Base-by-base conservation (phyloP, 92 coral and sea anemone genomes). In the Virgularia gustaviana region DNA sequence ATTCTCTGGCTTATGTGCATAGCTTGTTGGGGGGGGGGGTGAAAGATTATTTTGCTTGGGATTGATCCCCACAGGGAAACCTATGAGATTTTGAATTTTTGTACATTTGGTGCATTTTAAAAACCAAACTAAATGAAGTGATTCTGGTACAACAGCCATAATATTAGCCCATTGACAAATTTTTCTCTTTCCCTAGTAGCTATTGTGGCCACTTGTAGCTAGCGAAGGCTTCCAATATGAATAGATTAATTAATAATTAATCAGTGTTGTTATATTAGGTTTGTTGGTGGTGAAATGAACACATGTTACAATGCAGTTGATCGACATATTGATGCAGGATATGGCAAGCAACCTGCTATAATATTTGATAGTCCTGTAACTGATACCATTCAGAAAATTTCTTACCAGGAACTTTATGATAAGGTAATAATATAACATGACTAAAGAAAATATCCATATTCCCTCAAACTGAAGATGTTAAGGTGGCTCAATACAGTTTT, bases 231-330 rank as follows among this genome's bases (percentile, higher is more conserved):
- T n/a, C n/a, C n/a, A n/a, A n/a, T n/a, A n/a, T n/a, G n/a, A n/a
- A n/a, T n/a, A n/a, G n/a, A n/a, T n/a, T n/a, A n/a, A n/a, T n/a
- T n/a, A n/a, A n/a, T n/a, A n/a, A 9, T 10, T 28, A n/a, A 33
- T 6, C 16, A 10, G 12, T 3, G 20, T 68, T 11, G 16, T 36
- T 65, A 3, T 34, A 10, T 41, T 58, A 90, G 97, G 97, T 91
- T 88, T 75, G 83, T 88, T 10, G 97, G 91, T 4, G 97, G 96
- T 15, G 91, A 91, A 49, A 79, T 91, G 82, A 91, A 91, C 81
- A 91, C 97, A 0, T 91, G 97, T 33, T 91, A 85, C 32, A 91
- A 91, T 72, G 89, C 96, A 30, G 83, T 91, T 39, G 97, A 91
- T 71, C 95, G 97, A 0, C 97, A 91, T 32, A 61, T 91, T 55